Evolutionary conservation across 2,113 vertebrate species (phyloP), one percentile per base, ranked within the genome.

Genomic region (Archocentrus centrarchus): DNA sequence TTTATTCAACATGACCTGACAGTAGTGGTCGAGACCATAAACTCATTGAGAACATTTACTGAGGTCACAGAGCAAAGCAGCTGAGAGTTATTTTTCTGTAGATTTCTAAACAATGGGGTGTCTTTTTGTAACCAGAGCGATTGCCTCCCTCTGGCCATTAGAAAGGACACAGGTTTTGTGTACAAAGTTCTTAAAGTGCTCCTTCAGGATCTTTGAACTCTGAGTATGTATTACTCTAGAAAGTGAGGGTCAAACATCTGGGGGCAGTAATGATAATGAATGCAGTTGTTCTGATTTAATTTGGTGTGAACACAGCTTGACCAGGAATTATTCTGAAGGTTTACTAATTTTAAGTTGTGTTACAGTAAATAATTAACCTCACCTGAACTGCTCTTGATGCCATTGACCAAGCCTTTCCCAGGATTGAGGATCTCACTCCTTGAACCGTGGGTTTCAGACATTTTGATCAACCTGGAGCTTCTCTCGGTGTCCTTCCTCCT

Each of bases 331-430:
- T 61, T 60, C 37, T 32, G 47, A 62, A 62, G 47, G 11, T 30
- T 60, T 32, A 79, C n/a, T 39, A 5, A n/a, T 63, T 66, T 50
- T 17, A 17, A 15, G 15, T 15, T 64, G 20, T 73, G 44, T 68
- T 60, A 11, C 10, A 53, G 3, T 22, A 20, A 64, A 24, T 18
- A 32, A 13, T 7, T 32, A 11, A 75, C 90, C 92, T 91, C 94
- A 99, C 98, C 97, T 1, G 96, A 89, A 90, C 93, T 97, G 89
- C 95, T 93, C 94, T 97, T 99, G 89, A 97, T 87, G 60, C 97
- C 97, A n/a, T 97, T 98, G 80, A 96, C 90, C 73, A 97, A 89
- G 89, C 85, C 96, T 93, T 97, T 99, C 80, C 95, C 96, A 35
- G 95, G 90, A 82, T 94, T 97, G 77, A 95, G 75, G 83, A 95